These are phyloP conservation scores for Cottus gobio DNA, from an alignment of 2,113 vertebrate species.

Conservation along the genomic window DNA sequence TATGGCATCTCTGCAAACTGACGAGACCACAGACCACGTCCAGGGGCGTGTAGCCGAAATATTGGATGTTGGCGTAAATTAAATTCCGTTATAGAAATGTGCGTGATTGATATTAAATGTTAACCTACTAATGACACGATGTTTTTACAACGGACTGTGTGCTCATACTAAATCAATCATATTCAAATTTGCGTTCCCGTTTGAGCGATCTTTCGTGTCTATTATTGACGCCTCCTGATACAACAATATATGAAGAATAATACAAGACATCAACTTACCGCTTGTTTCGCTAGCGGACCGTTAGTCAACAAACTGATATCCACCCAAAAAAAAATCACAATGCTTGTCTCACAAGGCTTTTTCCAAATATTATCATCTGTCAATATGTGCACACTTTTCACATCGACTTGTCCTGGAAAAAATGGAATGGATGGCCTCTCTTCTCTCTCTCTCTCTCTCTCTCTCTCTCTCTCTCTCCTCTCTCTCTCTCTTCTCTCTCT, in stretches of 20 bases:
- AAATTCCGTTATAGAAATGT: not conserved
- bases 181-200: not conserved
- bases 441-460: slow-evolving; percentile 9
- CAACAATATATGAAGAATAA: not conserved
- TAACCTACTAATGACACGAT: not conserved
- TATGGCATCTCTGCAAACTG: not conserved
- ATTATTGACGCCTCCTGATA: not conserved
- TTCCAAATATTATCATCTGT: slow-evolving; percentile 60
- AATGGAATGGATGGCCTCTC: slow-evolving; percentile 35
- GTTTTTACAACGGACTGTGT: not conserved
- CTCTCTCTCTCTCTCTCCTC: slow-evolving; percentile 22
- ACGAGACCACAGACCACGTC: not conserved
- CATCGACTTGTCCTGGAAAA: slow-evolving; percentile 27
- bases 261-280: slow-evolving; percentile 62
- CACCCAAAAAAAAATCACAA: slow-evolving; percentile 38
- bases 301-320: slow-evolving; percentile 39
- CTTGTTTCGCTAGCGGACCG: slow-evolving; percentile 46
- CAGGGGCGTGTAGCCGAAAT: not conserved
- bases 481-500: not conserved
- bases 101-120: not conserved
- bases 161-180: too few relatives aligned
- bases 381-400: slow-evolving; percentile 34
- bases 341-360: slow-evolving; percentile 41
- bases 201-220: not conserved
- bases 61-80: not conserved